phyloP scores from a whole-genome alignment of 2,797 vertebrate genomes.

The Intellagama lesueurii region DNA sequence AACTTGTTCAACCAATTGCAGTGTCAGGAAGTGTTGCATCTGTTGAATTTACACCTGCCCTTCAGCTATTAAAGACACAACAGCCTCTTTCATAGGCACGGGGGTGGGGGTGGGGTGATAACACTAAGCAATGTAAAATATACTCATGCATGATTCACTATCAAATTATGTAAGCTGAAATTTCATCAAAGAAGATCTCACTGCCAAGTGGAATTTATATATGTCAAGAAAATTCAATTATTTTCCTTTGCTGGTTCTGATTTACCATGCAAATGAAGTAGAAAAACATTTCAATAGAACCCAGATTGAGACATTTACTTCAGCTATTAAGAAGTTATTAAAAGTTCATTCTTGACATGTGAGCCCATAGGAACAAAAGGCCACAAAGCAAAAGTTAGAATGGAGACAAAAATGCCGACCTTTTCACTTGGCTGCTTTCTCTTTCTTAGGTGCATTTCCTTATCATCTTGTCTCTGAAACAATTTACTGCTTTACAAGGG shows the following conservation, averaged over 20 bases:
- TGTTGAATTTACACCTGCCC: background rate
- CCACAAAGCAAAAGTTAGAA: slow-evolving; percentile 28
- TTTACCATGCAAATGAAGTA: slow-evolving; percentile 30
- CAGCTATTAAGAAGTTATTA: slow-evolving; percentile 26
- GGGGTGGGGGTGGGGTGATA: background rate
- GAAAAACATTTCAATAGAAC: slow-evolving; percentile 31
- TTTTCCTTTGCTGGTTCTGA: slow-evolving; percentile 33
- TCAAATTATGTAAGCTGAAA: slow-evolving; percentile 1
- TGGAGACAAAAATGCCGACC: slow-evolving; percentile 27
- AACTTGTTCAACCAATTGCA: background rate
- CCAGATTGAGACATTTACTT: slow-evolving; percentile 30
- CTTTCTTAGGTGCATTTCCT: slow-evolving; percentile 26
- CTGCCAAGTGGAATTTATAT: background rate
- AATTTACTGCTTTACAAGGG: slow-evolving; percentile 44
- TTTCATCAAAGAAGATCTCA: slow-evolving; percentile 21
- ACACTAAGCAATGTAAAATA: background rate
- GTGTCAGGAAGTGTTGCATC: background rate
- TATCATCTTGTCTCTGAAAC: slow-evolving; percentile 45
- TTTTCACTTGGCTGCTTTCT: slow-evolving; percentile 40
- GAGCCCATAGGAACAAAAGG: background rate
- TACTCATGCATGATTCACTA: background rate
- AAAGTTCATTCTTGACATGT: slow-evolving; percentile 19
- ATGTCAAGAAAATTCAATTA: background rate
- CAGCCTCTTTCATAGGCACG: background rate
- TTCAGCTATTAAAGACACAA: background rate